Conservation (phyloP, 2,113 vertebrate genomes). For the Coptodon bakossiorum region DNA sequence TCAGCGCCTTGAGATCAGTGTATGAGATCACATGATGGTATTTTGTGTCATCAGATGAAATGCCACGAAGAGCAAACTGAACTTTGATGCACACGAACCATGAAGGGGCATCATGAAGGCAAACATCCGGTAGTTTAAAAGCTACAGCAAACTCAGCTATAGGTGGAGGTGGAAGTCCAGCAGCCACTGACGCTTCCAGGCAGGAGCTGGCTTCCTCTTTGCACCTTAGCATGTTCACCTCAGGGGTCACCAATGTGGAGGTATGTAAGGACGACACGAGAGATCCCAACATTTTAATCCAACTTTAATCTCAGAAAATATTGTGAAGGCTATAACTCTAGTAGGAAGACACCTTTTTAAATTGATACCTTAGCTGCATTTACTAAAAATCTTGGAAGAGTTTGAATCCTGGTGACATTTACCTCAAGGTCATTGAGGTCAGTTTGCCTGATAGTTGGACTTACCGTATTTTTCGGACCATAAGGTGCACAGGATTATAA, state of each 20-base stretch:
- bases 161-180: neutral
- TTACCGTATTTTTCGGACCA: too few relatives aligned
- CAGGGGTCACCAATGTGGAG: neutral
- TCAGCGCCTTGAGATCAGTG: neutral
- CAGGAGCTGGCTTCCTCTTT: neutral
- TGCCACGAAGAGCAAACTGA: neutral
- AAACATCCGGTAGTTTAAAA: neutral
- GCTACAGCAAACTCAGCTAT: neutral
- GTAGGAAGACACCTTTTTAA: neutral
- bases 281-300: neutral
- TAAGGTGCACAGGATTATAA: too few relatives aligned
- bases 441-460: too few relatives aligned
- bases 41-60: neutral
- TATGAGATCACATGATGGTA: neutral
- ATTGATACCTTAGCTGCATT: neutral
- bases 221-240: neutral
- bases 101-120: neutral
- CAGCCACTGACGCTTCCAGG: neutral
- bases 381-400: neutral
- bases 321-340: neutral
- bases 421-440: too few relatives aligned
- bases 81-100: neutral
- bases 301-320: neutral
- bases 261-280: neutral
- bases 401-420: too few relatives aligned